phyloP scores from a whole-genome alignment of 2,797 vertebrate genomes.

The Morus bassanus region DNA sequence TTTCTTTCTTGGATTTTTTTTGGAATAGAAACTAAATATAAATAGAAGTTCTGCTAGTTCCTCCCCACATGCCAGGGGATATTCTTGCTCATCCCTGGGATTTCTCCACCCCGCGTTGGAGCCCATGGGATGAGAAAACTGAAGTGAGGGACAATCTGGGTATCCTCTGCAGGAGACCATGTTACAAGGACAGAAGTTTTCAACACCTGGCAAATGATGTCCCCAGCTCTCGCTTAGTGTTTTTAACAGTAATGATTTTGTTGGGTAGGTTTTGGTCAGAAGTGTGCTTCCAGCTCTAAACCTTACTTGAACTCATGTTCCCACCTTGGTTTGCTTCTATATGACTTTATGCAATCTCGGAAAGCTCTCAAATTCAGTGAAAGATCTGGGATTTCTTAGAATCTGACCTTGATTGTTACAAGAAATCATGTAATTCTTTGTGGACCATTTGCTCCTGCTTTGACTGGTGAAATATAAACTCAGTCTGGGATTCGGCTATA shows the following conservation, averaged over 20 bases:
- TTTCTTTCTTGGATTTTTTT: neutral
- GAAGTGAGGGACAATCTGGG: neutral
- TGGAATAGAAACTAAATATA: neutral
- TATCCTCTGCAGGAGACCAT: neutral
- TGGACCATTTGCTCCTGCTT: neutral
- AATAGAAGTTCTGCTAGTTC: neutral
- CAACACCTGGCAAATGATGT: neutral
- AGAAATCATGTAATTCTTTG: neutral
- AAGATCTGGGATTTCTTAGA: neutral
- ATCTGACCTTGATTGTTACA: neutral
- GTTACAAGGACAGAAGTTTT: neutral
- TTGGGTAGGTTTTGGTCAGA: neutral
- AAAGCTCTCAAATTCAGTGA: neutral
- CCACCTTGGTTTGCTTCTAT: neutral
- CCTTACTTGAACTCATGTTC: too few species aligned
- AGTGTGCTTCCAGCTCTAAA: neutral
- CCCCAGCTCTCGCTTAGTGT: neutral
- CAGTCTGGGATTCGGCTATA: neutral
- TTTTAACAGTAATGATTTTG: neutral
- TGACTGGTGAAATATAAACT: neutral
- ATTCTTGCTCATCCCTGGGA: neutral
- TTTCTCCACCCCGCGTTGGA: fast-evolving
- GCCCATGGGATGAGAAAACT: neutral
- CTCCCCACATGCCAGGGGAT: neutral
- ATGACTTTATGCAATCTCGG: neutral